Percentiles rank a stretch among this genome's conserved stretches.
Evolutionary conservation across 2,113 vertebrate genomes (phyloP).

Genomic region (Pholis gunnellus): DNA sequence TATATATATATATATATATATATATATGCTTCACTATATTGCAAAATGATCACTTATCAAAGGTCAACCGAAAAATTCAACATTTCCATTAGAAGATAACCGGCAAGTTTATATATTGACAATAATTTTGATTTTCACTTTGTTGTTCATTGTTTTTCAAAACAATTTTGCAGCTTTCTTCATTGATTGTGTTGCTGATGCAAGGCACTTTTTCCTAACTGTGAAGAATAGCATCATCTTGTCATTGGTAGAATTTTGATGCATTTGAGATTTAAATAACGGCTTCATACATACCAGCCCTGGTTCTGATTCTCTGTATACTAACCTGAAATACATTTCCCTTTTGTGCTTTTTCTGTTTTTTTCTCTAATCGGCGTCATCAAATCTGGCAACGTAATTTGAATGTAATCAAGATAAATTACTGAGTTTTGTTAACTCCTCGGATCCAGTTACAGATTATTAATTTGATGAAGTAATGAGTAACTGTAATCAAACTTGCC

Average conservation of each 20-base stretch:
- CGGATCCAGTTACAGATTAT: background rate
- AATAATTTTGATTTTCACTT: no score
- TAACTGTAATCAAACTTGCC: background rate
- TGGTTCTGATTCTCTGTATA: background rate
- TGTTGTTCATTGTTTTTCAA: no score
- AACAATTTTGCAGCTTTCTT: background rate
- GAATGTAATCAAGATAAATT: slow-evolving; percentile 14
- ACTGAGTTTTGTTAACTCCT: background rate
- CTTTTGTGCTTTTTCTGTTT: background rate
- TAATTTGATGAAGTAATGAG: background rate
- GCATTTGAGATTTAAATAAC: background rate
- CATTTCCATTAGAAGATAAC: no score
- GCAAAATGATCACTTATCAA: no score
- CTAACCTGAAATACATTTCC: background rate
- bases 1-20: no score
- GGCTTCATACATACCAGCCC: background rate
- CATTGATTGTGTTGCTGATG: background rate
- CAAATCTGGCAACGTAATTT: background rate
- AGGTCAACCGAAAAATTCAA: no score
- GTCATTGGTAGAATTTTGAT: background rate
- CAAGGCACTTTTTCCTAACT: background rate
- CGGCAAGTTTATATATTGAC: no score
- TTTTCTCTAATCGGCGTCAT: background rate
- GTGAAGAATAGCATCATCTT: background rate
- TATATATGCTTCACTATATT: no score